Base-by-base conservation (phyloP, 2,888 invertebrate species). In the Pedicia rivosa region DNA sequence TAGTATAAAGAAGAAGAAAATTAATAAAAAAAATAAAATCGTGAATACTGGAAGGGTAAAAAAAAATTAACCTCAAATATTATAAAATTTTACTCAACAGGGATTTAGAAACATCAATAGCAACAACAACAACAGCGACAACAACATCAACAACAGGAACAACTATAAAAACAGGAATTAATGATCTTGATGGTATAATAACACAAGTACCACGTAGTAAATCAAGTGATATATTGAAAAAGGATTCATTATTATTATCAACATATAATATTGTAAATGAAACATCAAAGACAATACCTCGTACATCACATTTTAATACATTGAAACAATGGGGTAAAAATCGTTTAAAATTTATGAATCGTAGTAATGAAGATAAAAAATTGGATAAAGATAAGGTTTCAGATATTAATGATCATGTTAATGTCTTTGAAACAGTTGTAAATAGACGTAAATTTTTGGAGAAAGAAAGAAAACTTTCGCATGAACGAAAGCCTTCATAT, bases 241-340 rank as follows among this genome's bases (percentile, higher is more conserved):
- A 74, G 62, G 67, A 70, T 50, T 59, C 61, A 49, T 52, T 53
- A 54, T 53, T 55, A 52, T 55, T 29, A 24, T 30, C 38, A 27
- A 56, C 55, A 43, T 56, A 55, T 50, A 57, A 59, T 47, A 57
- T 54, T 42, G 28, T 35, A 9, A 37, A 29, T 10, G 42, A 45
- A 24, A 37, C 26, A 16, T 56, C 59, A 13, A 60, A 60, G 47
- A 54, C 48, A 67, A 73, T 61, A 61, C 67, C 59, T 8, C 53
- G 60, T 19, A 24, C 34, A 5, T 74, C 78, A 32, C 79, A 80
- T 53, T 79, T 87, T 57, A 81, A 82, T 56, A 78, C 78, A 17
- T 62, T 87, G 39, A 83, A 82, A 57, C 80, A 82, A 54, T 87
- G 86, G 86, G 82, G 86, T 39, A 77, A 77, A 54, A 82, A 74